A percentile compares a stretch with the other conserved stretches of the same genome.
phyloP scores from a whole-genome alignment of 2,797 vertebrate species.

The Pseudocheirus occidentalis region DNA sequence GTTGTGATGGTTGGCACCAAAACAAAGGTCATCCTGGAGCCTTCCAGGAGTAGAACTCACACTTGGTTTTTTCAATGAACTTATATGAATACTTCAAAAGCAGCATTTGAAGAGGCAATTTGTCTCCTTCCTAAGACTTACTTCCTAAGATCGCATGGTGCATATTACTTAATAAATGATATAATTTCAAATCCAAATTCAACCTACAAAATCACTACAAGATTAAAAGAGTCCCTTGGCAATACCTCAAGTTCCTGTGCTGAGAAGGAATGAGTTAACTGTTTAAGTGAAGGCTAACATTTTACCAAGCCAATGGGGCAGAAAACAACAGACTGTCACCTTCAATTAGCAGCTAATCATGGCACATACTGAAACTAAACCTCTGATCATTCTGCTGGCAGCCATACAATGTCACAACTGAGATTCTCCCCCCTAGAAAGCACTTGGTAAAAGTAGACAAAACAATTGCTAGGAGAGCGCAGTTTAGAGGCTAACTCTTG shows the following conservation, averaged over 20 bases:
- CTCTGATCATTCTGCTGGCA: constrained; percentile 55
- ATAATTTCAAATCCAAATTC: constrained; percentile 37
- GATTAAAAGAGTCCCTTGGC: constrained; percentile 41
- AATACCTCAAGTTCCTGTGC: constrained; percentile 44
- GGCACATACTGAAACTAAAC: constrained; percentile 49
- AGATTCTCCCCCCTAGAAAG: constrained; percentile 45
- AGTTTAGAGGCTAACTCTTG: not conserved
- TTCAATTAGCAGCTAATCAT: constrained; percentile 58
- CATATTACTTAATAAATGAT: not conserved
- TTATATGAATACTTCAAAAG: not conserved
- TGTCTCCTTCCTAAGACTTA: not conserved
- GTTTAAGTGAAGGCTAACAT: constrained; percentile 75
- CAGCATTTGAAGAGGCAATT: not conserved
- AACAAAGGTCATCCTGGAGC: not conserved
- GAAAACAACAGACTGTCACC: constrained; percentile 53
- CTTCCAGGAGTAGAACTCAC: not conserved
- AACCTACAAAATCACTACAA: constrained; percentile 40
- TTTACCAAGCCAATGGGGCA: constrained; percentile 69
- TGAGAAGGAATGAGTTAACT: constrained; percentile 65
- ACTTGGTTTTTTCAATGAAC: not conserved
- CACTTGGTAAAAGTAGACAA: constrained; percentile 34
- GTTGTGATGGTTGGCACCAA: not conserved
- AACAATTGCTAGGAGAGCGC: constrained; percentile 41
- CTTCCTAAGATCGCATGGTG: not conserved
- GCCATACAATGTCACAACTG: not conserved